Evolutionary conservation across 2,888 invertebrate species (phyloP).

Genomic region (Zygothrica quintamaculata): DNA sequence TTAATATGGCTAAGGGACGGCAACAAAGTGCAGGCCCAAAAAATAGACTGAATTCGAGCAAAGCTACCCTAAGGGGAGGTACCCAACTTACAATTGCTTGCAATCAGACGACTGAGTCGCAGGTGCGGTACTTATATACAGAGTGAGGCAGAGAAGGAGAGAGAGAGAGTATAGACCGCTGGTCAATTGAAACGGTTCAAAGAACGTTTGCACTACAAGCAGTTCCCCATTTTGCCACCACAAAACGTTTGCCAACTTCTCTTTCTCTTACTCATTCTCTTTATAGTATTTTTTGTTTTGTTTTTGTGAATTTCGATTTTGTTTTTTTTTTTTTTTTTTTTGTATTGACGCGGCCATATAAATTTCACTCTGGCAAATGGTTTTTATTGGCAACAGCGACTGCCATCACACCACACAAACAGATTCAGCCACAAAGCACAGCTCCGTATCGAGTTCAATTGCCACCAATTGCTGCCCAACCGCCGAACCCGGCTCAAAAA

Average conservation of each 20-base stretch:
- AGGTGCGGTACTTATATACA: constrained; percentile 6
- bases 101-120: constrained; percentile 37
- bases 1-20: constrained; percentile 55
- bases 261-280: neutral
- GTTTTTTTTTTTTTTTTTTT: constrained; percentile 13
- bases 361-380: constrained; percentile 79
- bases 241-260: constrained; percentile 44
- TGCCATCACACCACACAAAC: constrained; percentile 14
- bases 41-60: constrained; percentile 36
- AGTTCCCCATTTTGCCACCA: constrained; percentile 35
- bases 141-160: neutral
- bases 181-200: constrained; percentile 79
- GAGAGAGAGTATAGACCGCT: constrained; percentile 23
- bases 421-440: constrained; percentile 16
- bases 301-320: neutral
- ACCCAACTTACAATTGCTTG: constrained; percentile 2
- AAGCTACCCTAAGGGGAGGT: constrained; percentile 29
- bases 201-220: constrained; percentile 57
- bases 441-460: constrained; percentile 47
- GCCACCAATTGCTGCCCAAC: constrained; percentile 52
- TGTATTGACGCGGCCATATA: constrained; percentile 72
- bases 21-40: constrained; percentile 53
- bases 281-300: neutral
- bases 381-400: constrained; percentile 71
- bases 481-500: constrained; percentile 62